Percentiles rank a stretch among this genome's conserved stretches.
phyloP scores from a whole-genome alignment of 2,888 invertebrate species.

The Drosophila subquinaria region DNA sequence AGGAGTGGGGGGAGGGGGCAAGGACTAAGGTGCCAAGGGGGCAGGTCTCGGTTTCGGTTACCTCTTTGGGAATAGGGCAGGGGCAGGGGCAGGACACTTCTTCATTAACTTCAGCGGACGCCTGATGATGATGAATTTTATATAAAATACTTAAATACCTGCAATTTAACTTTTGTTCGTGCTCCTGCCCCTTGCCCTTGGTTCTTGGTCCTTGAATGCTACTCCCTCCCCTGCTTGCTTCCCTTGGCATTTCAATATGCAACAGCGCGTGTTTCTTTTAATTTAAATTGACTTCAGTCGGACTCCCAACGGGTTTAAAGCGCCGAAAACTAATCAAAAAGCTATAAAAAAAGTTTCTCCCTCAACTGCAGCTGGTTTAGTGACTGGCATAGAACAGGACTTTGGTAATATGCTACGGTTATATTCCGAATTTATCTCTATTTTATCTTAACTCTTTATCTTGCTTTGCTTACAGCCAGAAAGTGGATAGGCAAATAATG shows the following conservation, averaged over 20 bases:
- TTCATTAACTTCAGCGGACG: constrained; percentile 68
- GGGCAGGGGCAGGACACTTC: constrained; percentile 32
- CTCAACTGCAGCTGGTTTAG: constrained; percentile 32
- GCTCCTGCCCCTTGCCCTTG: neutral
- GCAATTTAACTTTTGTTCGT: constrained; percentile 81
- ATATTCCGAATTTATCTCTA: constrained; percentile 14
- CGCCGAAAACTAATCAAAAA: constrained; percentile 78
- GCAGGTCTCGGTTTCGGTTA: constrained; percentile 1
- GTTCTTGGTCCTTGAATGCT: neutral
- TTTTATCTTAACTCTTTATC: constrained; percentile 22
- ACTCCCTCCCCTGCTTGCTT: neutral
- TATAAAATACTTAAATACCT: constrained; percentile 84
- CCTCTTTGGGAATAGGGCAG: neutral
- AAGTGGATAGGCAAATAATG: constrained; percentile 1
- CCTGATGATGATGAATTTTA: constrained; percentile 79
- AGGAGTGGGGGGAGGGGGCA: neutral
- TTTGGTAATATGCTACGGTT: constrained; percentile 18
- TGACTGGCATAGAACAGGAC: constrained; percentile 22
- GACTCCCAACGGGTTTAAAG: constrained; percentile 70
- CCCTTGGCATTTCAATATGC: constrained; percentile 67
- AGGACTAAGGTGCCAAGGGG: constrained; percentile 1
- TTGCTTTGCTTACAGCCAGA: neutral
- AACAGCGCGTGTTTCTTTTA: constrained; percentile 66
- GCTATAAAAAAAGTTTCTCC: constrained; percentile 43
- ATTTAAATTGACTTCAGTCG: constrained; percentile 72